Conservation (phyloP, 2,888 invertebrate species). For the Cerceris ruficornis region DNA sequence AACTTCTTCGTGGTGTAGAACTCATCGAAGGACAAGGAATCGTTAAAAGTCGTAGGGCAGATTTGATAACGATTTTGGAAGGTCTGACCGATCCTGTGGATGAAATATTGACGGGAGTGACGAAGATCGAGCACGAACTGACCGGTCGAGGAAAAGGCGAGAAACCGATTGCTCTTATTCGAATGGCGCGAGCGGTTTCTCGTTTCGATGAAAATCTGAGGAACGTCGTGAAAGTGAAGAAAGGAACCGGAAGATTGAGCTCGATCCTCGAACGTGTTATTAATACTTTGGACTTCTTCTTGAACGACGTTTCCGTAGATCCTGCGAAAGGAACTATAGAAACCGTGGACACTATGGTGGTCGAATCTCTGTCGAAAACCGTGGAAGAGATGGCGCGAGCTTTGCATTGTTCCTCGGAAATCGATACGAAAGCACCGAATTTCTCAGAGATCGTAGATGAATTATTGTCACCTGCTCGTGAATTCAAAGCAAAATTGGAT, state of each 20-base stretch:
- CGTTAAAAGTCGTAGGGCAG: conserved; percentile 64
- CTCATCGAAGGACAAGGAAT: conserved; percentile 71
- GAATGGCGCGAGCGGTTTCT: conserved; percentile 69
- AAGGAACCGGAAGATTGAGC: conserved; percentile 15
- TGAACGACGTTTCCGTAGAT: conserved; percentile 66
- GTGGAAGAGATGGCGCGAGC: conserved; percentile 70
- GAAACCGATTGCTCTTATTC: conserved; percentile 74
- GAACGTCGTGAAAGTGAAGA: conserved; percentile 17
- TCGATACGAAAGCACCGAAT: conserved; percentile 27
- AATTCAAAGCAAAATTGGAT: conserved; percentile 72
- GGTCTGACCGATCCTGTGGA: conserved; percentile 82
- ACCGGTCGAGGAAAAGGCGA: conserved; percentile 66
- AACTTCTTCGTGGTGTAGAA: conserved; percentile 76
- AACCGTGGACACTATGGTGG: conserved; percentile 77
- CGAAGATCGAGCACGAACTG: conserved; percentile 74
- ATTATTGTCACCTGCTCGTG: conserved; percentile 67
- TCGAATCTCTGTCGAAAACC: conserved; percentile 75
- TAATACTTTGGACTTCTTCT: conserved; percentile 58
- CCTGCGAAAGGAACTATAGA: conserved; percentile 69
- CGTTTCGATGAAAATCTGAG: conserved; percentile 59
- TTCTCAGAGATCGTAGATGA: conserved; percentile 42
- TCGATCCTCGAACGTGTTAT: conserved; percentile 55
- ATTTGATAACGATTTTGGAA: conserved; percentile 77
- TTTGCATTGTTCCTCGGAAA: conserved; percentile 51
- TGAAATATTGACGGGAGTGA: conserved; percentile 75